These are phyloP conservation scores for Sthenelais limicola DNA, from an alignment of 2,888 invertebrate species.

Conservation along the genomic window DNA sequence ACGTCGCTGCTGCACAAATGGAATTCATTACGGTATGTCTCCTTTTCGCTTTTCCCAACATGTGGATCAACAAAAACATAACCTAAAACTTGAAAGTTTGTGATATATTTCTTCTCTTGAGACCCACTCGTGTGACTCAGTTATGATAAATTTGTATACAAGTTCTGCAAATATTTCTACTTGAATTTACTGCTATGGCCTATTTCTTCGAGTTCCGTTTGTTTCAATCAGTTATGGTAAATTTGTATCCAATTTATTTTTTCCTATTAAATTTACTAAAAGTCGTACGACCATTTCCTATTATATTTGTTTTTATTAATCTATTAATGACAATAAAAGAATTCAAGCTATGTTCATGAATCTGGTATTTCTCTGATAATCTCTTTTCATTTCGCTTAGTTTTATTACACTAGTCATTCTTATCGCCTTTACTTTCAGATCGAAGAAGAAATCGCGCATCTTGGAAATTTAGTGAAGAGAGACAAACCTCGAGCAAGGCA, in stretches of 20 bases:
- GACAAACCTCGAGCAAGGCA: constrained; percentile 17
- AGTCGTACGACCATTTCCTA: no score
- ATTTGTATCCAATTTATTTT: no score
- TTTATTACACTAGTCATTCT: no score
- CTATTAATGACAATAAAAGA: no score
- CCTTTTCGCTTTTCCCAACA: not conserved
- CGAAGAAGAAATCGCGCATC: constrained; percentile 18
- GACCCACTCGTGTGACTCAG: not conserved
- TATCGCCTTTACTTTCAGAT: constrained; percentile 4
- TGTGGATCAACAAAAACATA: not conserved
- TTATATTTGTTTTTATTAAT: no score
- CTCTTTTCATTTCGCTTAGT: not conserved
- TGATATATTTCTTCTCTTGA: not conserved
- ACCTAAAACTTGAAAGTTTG: not conserved
- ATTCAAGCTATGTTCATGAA: no score
- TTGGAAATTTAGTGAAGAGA: not conserved
- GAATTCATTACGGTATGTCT: constrained; percentile 16
- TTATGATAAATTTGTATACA: no score
- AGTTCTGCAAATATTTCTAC: no score
- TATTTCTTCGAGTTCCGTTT: no score
- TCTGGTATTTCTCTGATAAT: not conserved
- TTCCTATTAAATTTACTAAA: no score
- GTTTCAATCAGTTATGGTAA: no score
- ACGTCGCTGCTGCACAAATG: not conserved
- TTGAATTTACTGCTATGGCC: no score